Evolutionary conservation across 2,797 vertebrate species (phyloP).

Genomic region (Semotilus atromaculatus): DNA sequence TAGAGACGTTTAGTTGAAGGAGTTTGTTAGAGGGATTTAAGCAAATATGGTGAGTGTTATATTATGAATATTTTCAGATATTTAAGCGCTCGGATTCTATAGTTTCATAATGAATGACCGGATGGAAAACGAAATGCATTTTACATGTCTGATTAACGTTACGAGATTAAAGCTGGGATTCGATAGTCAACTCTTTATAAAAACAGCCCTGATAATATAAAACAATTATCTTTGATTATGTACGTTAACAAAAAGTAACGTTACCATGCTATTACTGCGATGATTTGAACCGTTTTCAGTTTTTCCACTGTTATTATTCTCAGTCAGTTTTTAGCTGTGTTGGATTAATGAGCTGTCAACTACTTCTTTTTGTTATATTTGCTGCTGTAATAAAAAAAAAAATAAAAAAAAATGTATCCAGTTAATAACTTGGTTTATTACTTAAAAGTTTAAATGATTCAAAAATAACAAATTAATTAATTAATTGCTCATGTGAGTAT

Average conservation of each 20-base stretch:
- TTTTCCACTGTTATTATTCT: too few relatives aligned
- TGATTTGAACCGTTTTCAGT: not conserved
- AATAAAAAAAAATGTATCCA: too few relatives aligned
- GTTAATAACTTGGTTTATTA: too few relatives aligned
- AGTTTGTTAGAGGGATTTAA: not conserved
- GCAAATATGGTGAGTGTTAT: slow-evolving; percentile 50
- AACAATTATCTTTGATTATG: not conserved
- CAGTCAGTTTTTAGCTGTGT: too few relatives aligned
- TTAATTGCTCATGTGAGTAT: too few relatives aligned
- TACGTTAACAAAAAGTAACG: not conserved
- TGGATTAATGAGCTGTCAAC: not conserved
- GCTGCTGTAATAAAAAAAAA: too few relatives aligned
- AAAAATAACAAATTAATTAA: too few relatives aligned
- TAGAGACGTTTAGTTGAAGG: not conserved
- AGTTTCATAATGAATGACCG: not conserved
- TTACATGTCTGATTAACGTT: not conserved
- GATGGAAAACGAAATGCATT: not conserved
- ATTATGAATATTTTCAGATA: not conserved
- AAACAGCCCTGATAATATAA: not conserved
- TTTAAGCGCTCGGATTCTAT: not conserved
- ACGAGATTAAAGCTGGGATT: too few relatives aligned
- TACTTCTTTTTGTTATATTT: not conserved
- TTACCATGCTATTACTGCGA: not conserved
- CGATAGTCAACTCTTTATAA: not conserved
- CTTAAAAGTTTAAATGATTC: too few relatives aligned